phyloP scores from a whole-genome alignment of 2,797 vertebrate species.

The Coregonus suidteri region DNA sequence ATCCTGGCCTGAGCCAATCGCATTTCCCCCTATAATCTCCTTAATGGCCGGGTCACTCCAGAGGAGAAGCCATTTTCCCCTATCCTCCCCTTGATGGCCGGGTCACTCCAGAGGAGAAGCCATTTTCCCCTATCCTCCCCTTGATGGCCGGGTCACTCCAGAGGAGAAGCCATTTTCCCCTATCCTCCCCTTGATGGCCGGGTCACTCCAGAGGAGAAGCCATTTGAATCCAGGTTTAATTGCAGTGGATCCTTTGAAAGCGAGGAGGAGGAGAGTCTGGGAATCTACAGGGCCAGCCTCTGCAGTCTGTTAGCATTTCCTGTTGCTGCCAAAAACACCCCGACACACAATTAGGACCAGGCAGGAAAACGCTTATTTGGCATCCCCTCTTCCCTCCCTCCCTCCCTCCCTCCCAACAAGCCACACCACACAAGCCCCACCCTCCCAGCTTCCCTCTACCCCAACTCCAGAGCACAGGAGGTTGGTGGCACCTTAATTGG shows the following conservation, averaged over 20 bases:
- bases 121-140: no score
- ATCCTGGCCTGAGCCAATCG: not conserved
- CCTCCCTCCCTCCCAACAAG: not conserved
- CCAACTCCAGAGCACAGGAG: no score
- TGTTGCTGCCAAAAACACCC: not conserved
- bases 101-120: no score
- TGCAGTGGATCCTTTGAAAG: not conserved
- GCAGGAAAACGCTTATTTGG: not conserved
- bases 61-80: no score
- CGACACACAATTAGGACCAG: not conserved
- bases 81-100: no score
- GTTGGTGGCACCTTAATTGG: no score
- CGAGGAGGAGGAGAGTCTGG: not conserved
- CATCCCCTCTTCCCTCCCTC: not conserved
- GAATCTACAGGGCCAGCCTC: not conserved
- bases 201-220: no score
- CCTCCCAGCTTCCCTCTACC: no score
- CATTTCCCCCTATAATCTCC: not conserved
- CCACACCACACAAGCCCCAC: not conserved
- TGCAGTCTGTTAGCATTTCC: conserved; percentile 1
- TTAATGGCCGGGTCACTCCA: no score
- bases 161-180: no score
- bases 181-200: no score
- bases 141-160: no score
- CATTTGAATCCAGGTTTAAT: not conserved